Evolutionary conservation across 2,888 invertebrate species (phyloP).

Genomic region (Agonopterix arenella): DNA sequence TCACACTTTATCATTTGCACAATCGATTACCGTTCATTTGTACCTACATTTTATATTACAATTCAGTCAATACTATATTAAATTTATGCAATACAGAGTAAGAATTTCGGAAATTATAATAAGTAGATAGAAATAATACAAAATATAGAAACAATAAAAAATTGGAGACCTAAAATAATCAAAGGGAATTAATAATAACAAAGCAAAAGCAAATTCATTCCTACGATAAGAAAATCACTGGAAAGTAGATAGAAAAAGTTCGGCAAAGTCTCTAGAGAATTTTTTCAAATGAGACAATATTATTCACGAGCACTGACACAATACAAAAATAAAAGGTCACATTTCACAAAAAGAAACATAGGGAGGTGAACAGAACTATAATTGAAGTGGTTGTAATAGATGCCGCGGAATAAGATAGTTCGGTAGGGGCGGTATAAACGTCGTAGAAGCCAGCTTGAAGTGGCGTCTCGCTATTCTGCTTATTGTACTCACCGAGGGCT

Average conservation of each 20-base stretch:
- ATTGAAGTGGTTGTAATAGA: conserved; percentile 39
- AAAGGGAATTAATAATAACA: conserved; percentile 19
- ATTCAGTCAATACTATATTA: conserved; percentile 14
- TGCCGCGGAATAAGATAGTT: conserved; percentile 44
- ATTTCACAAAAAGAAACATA: conserved; percentile 57
- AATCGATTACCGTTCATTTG: conserved; percentile 21
- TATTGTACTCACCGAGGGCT: conserved; percentile 88
- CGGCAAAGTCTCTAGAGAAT: neutral
- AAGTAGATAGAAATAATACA: conserved; percentile 14
- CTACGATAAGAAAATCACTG: neutral
- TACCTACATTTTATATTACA: conserved; percentile 17
- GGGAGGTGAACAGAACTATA: conserved; percentile 42
- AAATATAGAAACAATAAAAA: conserved; percentile 21
- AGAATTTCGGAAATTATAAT: conserved; percentile 5
- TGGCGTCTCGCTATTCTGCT: conserved; percentile 64
- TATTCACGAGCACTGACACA: neutral
- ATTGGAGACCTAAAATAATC: conserved; percentile 15
- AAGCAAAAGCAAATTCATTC: neutral
- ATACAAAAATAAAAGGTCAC: conserved; percentile 10
- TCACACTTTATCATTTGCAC: conserved; percentile 35
- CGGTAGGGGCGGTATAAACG: conserved; percentile 61
- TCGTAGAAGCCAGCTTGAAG: conserved; percentile 69
- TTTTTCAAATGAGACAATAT: neutral
- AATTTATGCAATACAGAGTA: conserved; percentile 30
- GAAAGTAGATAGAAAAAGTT: conserved; percentile 2